Conservation (phyloP, 2,113 vertebrate species). For the Strigops habroptila region DNA sequence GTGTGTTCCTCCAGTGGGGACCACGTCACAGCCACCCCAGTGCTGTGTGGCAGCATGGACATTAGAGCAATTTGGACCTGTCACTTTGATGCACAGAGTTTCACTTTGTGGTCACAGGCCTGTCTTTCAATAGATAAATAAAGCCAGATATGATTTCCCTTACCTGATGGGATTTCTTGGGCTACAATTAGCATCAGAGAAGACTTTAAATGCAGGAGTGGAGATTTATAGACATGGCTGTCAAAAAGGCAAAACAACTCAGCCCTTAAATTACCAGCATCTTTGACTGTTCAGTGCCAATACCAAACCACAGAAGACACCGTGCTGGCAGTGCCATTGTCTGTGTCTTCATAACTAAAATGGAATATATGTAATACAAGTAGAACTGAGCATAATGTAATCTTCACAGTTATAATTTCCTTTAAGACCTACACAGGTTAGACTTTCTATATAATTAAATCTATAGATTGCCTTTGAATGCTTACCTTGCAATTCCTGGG, state of each 20-base stretch:
- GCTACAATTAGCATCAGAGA: conserved; percentile 9
- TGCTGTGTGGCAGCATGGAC: not conserved
- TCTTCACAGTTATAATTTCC: not conserved
- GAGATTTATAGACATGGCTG: not conserved
- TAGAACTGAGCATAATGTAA: not conserved
- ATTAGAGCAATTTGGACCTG: not conserved
- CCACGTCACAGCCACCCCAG: not conserved
- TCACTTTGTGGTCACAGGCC: not conserved
- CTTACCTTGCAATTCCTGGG: conserved; percentile 61
- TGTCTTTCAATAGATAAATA: not conserved
- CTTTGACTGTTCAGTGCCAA: not conserved
- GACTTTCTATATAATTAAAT: conserved; percentile 52
- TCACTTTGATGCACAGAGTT: not conserved
- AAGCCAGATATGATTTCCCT: not conserved
- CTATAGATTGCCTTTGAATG: conserved; percentile 44
- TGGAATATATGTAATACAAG: not conserved
- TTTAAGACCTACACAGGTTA: not conserved
- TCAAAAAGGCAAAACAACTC: not conserved
- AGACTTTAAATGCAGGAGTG: not conserved
- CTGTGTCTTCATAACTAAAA: not conserved
- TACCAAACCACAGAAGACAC: not conserved
- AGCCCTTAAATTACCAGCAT: not conserved
- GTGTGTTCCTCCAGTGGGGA: not conserved
- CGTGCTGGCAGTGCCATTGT: not conserved
- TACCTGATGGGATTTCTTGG: not conserved